Base-by-base conservation (phyloP, 2,888 invertebrate species). In the Lordiphosa fenestrarum region DNA sequence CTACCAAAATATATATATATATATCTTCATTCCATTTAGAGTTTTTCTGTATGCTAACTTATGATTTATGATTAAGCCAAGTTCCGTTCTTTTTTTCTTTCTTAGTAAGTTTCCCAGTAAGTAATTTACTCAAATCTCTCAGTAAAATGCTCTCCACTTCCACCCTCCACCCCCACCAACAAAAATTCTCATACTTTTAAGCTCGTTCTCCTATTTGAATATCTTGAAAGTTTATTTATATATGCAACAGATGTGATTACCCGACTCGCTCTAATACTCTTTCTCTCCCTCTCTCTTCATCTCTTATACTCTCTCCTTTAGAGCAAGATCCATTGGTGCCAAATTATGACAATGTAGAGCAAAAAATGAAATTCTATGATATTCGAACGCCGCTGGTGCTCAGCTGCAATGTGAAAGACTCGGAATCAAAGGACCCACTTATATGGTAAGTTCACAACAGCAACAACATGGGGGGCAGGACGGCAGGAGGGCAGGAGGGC, bases 351-450 rank as follows among this genome's bases (percentile, higher is more conserved):
- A 75, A 87, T 76, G 72, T 54, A 67, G 82, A 84, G 71, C 66
- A 72, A 62, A 69, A 85, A 80, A 62, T 88, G 69, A 88, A 86
- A 85, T 78, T 85, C 56, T 90, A 71, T 80, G 81, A 82, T 61
- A 89, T 90, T 68, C 87, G 86, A 83, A 44, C 48, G 53, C 83
- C 86, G 62, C 84, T 90, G 63, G 85, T 88, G 55, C 87, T 90
- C 58, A 87, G 86, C 73, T 90, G 90, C 86, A 84, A 89, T 66
- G 84, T 89, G 63, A 87, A 62, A 62, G 60, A 57, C 55, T 13
- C 44, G 55, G 60, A 66, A 3, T 25, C 73, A 61, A 12, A 47
- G 42, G 62, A 59, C 37, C 53, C 55, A 52, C 73, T 78, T 50
- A 68, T 65, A 82, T 81, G 82, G 80, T 84, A 74, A 77, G 75